These are phyloP conservation scores for Australoheros facetus DNA, from an alignment of 2,797 vertebrate species.

Conservation along the genomic window DNA sequence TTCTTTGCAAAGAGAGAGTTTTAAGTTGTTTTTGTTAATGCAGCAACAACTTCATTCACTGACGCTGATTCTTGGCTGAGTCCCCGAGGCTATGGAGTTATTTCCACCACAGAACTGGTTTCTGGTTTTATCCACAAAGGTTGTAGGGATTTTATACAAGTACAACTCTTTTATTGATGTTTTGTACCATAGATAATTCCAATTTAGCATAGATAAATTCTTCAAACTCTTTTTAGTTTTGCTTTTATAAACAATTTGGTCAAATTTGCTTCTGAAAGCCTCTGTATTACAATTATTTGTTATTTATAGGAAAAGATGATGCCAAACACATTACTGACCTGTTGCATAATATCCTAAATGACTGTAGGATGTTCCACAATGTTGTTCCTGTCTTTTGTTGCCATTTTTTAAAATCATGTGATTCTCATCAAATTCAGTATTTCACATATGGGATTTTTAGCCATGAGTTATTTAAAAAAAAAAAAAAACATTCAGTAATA, in stretches of 20 bases:
- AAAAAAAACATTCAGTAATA: no score
- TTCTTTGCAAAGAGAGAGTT: background rate
- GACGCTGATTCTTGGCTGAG: background rate
- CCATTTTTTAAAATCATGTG: no score
- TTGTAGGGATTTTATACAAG: no score
- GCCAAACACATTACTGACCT: background rate
- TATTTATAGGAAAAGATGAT: background rate
- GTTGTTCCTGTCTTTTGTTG: no score
- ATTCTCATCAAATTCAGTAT: no score
- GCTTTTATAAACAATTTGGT: background rate
- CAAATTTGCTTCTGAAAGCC: background rate
- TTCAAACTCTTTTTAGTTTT: background rate
- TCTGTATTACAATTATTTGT: background rate
- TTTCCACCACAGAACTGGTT: background rate
- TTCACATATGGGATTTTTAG: no score
- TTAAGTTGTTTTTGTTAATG: background rate
- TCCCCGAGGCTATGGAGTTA: background rate
- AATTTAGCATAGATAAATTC: background rate
- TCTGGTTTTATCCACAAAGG: background rate
- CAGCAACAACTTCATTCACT: background rate
- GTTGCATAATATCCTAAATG: background rate
- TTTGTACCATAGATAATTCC: background rate
- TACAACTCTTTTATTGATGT: background rate
- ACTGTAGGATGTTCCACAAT: background rate
- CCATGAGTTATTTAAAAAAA: no score